Evolutionary conservation across 2,797 vertebrate species (phyloP), one percentile per base, ranked within the genome.

Genomic region (Enteromius viviparus): DNA sequence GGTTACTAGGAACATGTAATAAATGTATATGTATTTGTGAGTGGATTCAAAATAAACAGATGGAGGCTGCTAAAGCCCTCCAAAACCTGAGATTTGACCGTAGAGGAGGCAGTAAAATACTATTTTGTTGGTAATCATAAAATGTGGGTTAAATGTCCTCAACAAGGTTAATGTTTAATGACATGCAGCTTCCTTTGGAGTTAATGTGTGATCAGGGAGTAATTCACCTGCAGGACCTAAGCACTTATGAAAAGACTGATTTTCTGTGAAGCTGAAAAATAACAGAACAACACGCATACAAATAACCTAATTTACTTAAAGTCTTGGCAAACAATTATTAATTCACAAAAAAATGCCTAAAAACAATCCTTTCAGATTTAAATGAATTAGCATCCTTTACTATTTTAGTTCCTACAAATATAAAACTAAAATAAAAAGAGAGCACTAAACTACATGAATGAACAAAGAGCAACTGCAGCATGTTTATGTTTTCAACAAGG

Each of bases 131-230:
- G 29, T 14, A 8, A 53, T 21, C 11, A 5, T 45, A n/a, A 76
- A 65, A 76, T 26, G 55, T 82, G 21, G 12, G 51, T 4, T 40
- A 62, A 23, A 23, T 60, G 60, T 58, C 10, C 80, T 80, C 49
- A 23, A 74, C 19, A 78, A 40, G n/a, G 87, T 81, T 86, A 85
- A 83, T 75, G 60, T 83, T 76, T 78, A 75, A 83, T 26, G n/a
- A 58, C 17, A 15, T 3, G 2, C 45, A 29, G 40, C 80, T 70
- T 75, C 45, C 14, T 72, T 82, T 42, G 45, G 34, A 82, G 85
- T 83, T 76, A 80, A 86, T 80, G 15, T 69, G 40, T 53, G 51
- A 86, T 37, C 51, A 68, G 34, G 55, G 10, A 65, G 34, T 78
- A 69, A 58, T 51, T 64, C 23, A 70, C 62, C 21, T 80, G 29